Evolutionary conservation across 2,113 vertebrate species (phyloP), one percentile per base, ranked within the genome.

Genomic region (Eleginops maclovinus): DNA sequence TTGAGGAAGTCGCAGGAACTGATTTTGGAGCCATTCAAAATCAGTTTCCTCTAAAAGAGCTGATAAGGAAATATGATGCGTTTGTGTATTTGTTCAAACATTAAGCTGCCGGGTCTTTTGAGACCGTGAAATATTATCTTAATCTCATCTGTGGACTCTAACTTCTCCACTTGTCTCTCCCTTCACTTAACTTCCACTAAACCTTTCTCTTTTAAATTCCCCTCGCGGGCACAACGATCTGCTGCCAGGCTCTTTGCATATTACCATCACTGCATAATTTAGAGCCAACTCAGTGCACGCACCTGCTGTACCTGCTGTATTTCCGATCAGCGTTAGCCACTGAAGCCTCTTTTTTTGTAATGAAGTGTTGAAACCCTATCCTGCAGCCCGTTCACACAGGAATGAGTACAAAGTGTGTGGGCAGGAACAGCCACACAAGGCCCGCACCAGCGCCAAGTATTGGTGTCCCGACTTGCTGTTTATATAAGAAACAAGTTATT

Each of bases 401-500:
- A 69, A 63, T 62, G 26, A 49, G 6, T 4, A 14, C 50, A 44
- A 51, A 51, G 1, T 66, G 60, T 73, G 36, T 59, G 31, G 55
- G 64, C 64, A 72, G 40, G 79, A 28, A 6, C 54, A 59, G 60
- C n/a, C n/a, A 77, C 47, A 40, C 14, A 64, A 14, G 2, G 28
- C 41, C 46, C 0, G 1, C 4, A 36, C 1, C 1, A 43, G 46
- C 24, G 51, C 81, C 66, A 74, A 66, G 56, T 46, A 75, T 8
- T 7, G 8, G 24, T n/a, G 76, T 79, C 58, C n/a, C 1, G 15
- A 67, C 73, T 64, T 65, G 54, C 14, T 80, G 85, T 85, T 82
- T 81, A 84, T 82, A 19, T 73, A 72, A 8, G 9, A 67, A 40
- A 7, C 26, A 2, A 24, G 54, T 17, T 86, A 51, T 84, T 87